Evolutionary conservation across 2,888 invertebrate genomes (phyloP).

Genomic region (Tetropium fuscum): DNA sequence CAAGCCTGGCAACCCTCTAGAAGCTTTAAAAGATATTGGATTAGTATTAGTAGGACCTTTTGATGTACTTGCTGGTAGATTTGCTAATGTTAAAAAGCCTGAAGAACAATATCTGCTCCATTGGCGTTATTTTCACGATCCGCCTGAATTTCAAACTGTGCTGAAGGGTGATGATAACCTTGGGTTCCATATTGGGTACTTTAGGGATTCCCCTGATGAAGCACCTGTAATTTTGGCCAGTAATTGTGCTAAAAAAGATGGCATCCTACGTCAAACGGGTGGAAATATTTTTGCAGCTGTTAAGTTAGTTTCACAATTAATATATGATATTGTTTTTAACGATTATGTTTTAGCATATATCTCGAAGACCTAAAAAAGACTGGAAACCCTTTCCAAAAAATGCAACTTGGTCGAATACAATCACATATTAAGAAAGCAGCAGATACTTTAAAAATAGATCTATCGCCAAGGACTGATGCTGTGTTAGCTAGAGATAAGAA

Average conservation of each 20-base stretch:
- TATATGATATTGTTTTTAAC: conserved; percentile 5
- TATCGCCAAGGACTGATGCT: conserved; percentile 70
- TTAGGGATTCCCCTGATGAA: conserved; percentile 83
- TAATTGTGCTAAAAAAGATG: conserved; percentile 78
- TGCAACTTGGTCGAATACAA: conserved; percentile 71
- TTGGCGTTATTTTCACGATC: conserved; percentile 94
- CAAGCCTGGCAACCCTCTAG: conserved; percentile 70
- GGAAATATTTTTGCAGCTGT: conserved; percentile 85
- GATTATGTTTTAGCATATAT: conserved; percentile 63
- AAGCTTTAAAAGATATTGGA: conserved; percentile 75
- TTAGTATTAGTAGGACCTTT: conserved; percentile 88
- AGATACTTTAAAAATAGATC: conserved; percentile 69
- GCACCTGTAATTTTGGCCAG: conserved; percentile 82
- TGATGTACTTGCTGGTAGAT: conserved; percentile 77
- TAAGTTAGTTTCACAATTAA: conserved; percentile 69
- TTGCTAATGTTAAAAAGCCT: conserved; percentile 49
- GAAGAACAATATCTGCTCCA: conserved; percentile 79
- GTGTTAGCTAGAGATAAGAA: conserved; percentile 74
- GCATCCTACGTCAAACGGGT: conserved; percentile 78
- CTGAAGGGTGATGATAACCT: conserved; percentile 76
- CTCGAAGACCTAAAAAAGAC: conserved; percentile 70
- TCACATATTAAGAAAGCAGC: conserved; percentile 74
- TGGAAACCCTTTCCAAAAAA: conserved; percentile 73
- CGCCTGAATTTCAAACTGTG: conserved; percentile 93
- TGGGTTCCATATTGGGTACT: conserved; percentile 90